Percentiles rank a stretch among this genome's conserved stretches.
Evolutionary conservation across 1,140 invertebrate species (phyloP).

Genomic region (Heliconius hewitsoni): DNA sequence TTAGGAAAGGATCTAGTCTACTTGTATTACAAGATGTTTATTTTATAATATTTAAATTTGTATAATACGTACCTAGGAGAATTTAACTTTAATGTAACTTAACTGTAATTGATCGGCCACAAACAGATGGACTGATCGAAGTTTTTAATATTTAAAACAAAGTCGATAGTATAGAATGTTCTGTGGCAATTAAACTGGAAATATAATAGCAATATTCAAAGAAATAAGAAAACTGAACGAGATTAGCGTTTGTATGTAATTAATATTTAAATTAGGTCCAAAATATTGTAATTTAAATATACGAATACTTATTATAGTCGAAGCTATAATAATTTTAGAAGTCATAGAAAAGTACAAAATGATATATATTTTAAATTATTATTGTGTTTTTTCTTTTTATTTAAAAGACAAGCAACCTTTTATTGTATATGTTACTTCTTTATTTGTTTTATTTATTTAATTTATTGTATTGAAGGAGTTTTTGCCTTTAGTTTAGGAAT

Average conservation of each 20-base stretch:
- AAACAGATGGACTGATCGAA: neutral
- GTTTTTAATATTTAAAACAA: neutral
- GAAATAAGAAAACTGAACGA: neutral
- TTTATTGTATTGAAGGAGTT: constrained; percentile 55
- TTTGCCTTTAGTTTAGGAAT: constrained; percentile 50
- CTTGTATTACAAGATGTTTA: constrained; percentile 37
- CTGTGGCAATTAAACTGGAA: neutral
- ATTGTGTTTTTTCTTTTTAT: constrained; percentile 47
- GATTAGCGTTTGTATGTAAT: constrained; percentile 32
- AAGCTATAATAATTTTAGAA: constrained; percentile 52
- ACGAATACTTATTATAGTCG: constrained; percentile 40
- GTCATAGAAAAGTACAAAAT: constrained; percentile 74
- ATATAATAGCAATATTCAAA: neutral
- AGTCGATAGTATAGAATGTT: neutral
- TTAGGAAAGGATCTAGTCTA: constrained; percentile 58
- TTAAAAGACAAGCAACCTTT: constrained; percentile 50
- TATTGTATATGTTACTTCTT: constrained; percentile 51
- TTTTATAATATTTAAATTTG: constrained; percentile 50
- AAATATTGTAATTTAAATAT: constrained; percentile 35
- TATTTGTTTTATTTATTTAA: constrained; percentile 46
- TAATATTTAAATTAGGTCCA: constrained; percentile 29
- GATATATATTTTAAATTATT: constrained; percentile 43
- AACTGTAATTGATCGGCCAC: neutral
- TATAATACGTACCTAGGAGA: constrained; percentile 52
- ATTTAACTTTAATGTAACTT: constrained; percentile 44